Evolutionary conservation across 2,888 invertebrate genomes (phyloP).

Genomic region (Habroteleia sp.): DNA sequence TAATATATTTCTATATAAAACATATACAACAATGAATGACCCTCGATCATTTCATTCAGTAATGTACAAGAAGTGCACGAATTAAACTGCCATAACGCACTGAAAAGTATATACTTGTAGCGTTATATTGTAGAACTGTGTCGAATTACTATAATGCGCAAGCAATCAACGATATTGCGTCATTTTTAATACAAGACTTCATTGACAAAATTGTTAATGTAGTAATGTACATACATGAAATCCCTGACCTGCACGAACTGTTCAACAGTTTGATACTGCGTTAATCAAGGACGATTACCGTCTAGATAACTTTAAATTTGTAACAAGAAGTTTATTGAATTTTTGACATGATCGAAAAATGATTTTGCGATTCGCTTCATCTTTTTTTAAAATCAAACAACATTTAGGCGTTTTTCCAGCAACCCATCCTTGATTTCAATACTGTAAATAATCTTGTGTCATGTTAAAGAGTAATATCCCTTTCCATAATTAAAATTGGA

Average conservation of each 20-base stretch:
- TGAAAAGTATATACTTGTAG: neutral
- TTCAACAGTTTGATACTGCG: constrained; percentile 33
- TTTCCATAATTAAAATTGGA: neutral
- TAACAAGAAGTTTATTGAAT: neutral
- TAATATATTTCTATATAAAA: constrained; percentile 66
- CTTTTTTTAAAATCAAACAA: neutral
- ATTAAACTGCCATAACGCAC: constrained; percentile 37
- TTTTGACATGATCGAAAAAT: neutral
- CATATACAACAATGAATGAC: constrained; percentile 76
- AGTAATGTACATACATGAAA: constrained; percentile 36
- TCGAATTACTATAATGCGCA: constrained; percentile 15
- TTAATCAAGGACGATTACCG: constrained; percentile 29
- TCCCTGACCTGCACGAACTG: constrained; percentile 43
- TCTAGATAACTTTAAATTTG: constrained; percentile 1
- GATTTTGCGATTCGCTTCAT: neutral
- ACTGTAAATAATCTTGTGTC: constrained; percentile 28
- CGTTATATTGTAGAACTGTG: constrained; percentile 8
- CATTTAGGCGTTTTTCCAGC: neutral
- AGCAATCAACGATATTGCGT: constrained; percentile 37
- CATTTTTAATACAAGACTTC: constrained; percentile 26
- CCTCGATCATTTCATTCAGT: constrained; percentile 69
- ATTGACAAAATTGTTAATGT: constrained; percentile 27
- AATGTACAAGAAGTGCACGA: constrained; percentile 73
- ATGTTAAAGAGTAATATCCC: constrained; percentile 2
- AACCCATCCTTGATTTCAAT: constrained; percentile 27